Evolutionary conservation across 1,140 invertebrate genomes (phyloP).

Genomic region (Lasioglossum albipes): DNA sequence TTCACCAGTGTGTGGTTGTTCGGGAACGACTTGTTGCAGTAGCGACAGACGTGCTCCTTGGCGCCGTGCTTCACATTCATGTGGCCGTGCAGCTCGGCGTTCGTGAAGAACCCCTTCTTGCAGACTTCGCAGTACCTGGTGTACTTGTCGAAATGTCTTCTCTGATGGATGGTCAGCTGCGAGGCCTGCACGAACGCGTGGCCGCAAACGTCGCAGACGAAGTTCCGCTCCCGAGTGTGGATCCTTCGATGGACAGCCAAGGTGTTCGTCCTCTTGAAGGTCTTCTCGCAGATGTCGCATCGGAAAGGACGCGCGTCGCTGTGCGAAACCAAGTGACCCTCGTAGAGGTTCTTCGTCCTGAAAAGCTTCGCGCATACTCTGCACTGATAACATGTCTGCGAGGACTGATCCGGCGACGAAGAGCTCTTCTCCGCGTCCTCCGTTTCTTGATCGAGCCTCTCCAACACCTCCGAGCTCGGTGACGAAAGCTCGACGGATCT

Average conservation of each 20-base stretch:
- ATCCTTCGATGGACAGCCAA: conserved; percentile 74
- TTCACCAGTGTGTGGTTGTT: conserved; percentile 73
- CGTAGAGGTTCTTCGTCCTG: conserved; percentile 78
- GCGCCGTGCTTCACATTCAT: conserved; percentile 73
- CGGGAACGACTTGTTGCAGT: conserved; percentile 69
- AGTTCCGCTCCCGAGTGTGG: conserved; percentile 72
- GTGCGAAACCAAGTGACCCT: conserved; percentile 79
- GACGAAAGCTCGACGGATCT: too few relatives aligned
- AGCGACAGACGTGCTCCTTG: conserved; percentile 71
- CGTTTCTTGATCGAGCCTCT: background rate
- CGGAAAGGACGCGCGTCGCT: conserved; percentile 77
- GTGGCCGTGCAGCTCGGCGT: conserved; percentile 72
- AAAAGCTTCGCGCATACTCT: conserved; percentile 78
- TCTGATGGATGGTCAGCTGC: conserved; percentile 73
- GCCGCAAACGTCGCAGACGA: conserved; percentile 76
- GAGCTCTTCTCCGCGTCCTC: background rate
- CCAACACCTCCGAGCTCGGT: too few relatives aligned
- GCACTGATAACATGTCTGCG: conserved; percentile 72
- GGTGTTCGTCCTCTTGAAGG: conserved; percentile 78
- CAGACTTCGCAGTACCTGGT: conserved; percentile 75
- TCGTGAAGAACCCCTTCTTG: conserved; percentile 78
- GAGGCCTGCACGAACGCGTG: conserved; percentile 75
- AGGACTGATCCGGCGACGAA: too few relatives aligned
- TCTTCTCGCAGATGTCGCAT: conserved; percentile 78
- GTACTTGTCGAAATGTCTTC: conserved; percentile 75